Base-by-base conservation (phyloP, 2,888 invertebrate species). In the Lasius platythorax region DNA sequence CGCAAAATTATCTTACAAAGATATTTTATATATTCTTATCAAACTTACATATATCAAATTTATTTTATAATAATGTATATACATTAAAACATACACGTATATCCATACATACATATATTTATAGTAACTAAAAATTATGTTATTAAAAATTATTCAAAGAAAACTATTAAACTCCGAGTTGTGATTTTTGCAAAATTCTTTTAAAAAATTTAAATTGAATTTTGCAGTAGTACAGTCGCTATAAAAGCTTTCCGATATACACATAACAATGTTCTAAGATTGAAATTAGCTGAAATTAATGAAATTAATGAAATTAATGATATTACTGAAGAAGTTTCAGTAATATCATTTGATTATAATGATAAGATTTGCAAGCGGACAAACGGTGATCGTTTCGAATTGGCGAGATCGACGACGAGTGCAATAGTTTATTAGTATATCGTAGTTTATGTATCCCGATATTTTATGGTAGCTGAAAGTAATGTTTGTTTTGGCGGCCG, bases 401-500 rank as follows among this genome's bases (percentile, higher is more conserved):
- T 46, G 46, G 56, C 30, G 78, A 78, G 68, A 78, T 58, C 67
- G 66, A 53, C 28, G n/a, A 37, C 23, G 68, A 61, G 23, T 15
- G 40, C 11, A 12, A 8, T 12, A 43, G 43, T 43, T 43, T 43
- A 43, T 23, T 23, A 23, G 23, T 43, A 12, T 30, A 68, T 43
- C 58, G 53, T 40, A 30, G 43, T 43, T 58, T 58, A 33, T n/a
- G 8, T 67, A 78, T 78, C 30, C 12, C 56, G 43, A 79, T 79
- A 67, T 64, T 68, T 68, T 78, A 79, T 37, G 56, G 43, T 30
- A 33, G 15, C 58, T 68, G 58, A 68, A 79, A 43, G 58, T 15
- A 40, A 68, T 43, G n/a, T 66, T 67, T n/a, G 15, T 33, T 68
- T 50, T 64, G 23, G 33, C 12, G 3, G 0, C 1, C 3, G 15